These are phyloP conservation scores for Chromoteleia sp. DNA, from an alignment of 2,888 invertebrate species.

Conservation along the genomic window DNA sequence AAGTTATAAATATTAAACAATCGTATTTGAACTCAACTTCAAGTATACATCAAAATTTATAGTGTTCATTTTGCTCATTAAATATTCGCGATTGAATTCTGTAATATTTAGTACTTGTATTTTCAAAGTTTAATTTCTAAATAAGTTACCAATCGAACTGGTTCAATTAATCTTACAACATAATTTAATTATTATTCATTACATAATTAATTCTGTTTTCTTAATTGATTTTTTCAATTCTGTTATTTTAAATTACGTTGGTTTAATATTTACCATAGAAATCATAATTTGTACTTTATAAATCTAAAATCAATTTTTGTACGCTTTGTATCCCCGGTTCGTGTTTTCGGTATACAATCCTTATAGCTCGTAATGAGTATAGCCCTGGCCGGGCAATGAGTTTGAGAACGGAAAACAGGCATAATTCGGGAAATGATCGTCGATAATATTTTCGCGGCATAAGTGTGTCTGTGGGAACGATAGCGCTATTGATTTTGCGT, in stretches of 20 bases:
- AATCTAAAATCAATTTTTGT: constrained; percentile 28
- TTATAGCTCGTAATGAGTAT: not conserved
- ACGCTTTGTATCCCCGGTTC: not conserved
- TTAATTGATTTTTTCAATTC: too few species aligned
- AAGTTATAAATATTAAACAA: constrained; percentile 12
- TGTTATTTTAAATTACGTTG: too few species aligned
- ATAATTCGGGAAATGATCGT: constrained; percentile 40
- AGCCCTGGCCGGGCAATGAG: constrained; percentile 2
- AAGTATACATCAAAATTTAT: too few species aligned
- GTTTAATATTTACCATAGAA: not conserved
- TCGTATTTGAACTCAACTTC: too few species aligned
- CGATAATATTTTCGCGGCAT: constrained; percentile 57
- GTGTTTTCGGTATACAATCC: not conserved
- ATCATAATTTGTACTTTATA: not conserved
- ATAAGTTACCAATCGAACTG: too few species aligned
- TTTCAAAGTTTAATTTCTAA: too few species aligned
- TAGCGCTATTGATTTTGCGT: constrained; percentile 73
- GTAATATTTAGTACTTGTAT: too few species aligned
- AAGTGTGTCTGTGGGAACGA: constrained; percentile 58
- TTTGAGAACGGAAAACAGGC: constrained; percentile 23
- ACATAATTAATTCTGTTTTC: too few species aligned
- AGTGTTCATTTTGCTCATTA: too few species aligned
- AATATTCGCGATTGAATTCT: too few species aligned
- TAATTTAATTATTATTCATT: too few species aligned
- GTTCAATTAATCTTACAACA: too few species aligned